Conservation (phyloP, 2,113 vertebrate genomes). For the Cranoglanis bouderius region DNA sequence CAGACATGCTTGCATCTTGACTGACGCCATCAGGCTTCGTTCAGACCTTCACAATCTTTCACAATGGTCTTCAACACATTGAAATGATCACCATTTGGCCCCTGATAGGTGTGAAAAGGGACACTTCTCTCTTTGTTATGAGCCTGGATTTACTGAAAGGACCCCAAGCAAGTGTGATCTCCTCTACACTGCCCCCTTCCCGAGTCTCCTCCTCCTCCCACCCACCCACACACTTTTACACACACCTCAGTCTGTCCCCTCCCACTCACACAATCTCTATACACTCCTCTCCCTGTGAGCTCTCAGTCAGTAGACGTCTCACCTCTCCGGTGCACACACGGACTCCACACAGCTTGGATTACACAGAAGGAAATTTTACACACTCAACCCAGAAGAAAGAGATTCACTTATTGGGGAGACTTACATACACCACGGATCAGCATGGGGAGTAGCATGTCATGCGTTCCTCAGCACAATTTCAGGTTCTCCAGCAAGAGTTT, state of each 20-base stretch:
- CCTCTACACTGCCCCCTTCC: conserved; percentile 39
- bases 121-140: conserved; percentile 67
- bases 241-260: conserved; percentile 58
- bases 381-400: conserved; percentile 38
- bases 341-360: conserved; percentile 64
- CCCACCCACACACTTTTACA: conserved; percentile 41
- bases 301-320: conserved; percentile 68
- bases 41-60: conserved; percentile 51
- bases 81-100: conserved; percentile 72
- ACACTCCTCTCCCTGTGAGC: conserved; percentile 53
- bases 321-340: conserved; percentile 50
- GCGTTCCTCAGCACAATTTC: conserved; percentile 77
- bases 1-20: conserved; percentile 62
- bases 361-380: conserved; percentile 50
- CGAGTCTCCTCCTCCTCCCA: conserved; percentile 19
- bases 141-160: conserved; percentile 66
- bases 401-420: conserved; percentile 24
- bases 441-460: conserved; percentile 81
- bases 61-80: conserved; percentile 47
- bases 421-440: conserved; percentile 45
- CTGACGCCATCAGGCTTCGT: conserved; percentile 58
- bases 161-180: conserved; percentile 65
- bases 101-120: conserved; percentile 71
- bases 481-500: conserved; percentile 79
- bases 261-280: conserved; percentile 56